Percentiles rank a stretch among this genome's conserved stretches.
Conservation (phyloP, 2,797 vertebrate species). For the Melanotaenia nigrans region DNA sequence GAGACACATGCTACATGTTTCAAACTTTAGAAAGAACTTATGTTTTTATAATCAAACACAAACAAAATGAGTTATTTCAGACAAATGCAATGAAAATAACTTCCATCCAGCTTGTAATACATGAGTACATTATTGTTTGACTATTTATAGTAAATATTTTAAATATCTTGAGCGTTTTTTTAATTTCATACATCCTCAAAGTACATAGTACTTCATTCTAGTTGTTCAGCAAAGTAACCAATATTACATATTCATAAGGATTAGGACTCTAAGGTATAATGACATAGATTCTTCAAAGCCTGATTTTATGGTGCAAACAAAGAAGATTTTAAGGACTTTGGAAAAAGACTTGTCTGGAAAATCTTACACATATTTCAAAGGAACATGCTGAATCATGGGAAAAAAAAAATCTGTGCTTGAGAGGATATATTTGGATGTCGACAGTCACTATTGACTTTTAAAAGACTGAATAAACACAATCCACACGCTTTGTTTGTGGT, state of each 20-base stretch:
- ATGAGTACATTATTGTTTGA: not conserved
- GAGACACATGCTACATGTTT: slow-evolving; percentile 41
- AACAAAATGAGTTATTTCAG: not conserved
- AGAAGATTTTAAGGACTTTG: not conserved
- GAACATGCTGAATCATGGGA: not conserved
- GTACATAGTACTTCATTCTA: too few relatives aligned
- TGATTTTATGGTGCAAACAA: too few relatives aligned
- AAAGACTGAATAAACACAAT: not conserved
- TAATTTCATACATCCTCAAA: not conserved
- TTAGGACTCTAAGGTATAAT: too few relatives aligned
- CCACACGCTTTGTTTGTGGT: not conserved
- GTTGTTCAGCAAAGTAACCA: too few relatives aligned
- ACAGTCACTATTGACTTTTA: not conserved
- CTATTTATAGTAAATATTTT: not conserved
- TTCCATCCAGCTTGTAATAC: not conserved
- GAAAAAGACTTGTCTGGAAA: not conserved
- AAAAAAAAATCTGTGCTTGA: not conserved
- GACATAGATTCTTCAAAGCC: too few relatives aligned
- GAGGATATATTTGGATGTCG: not conserved
- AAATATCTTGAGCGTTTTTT: not conserved
- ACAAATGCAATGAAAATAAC: not conserved
- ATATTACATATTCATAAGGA: too few relatives aligned
- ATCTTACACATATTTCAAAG: not conserved
- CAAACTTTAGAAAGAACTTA: slow-evolving; percentile 9
- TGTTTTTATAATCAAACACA: not conserved